Evolutionary conservation across 1,140 invertebrate genomes (phyloP), one percentile per base, ranked within the genome.

Genomic region (Sarcophaga peregrina): DNA sequence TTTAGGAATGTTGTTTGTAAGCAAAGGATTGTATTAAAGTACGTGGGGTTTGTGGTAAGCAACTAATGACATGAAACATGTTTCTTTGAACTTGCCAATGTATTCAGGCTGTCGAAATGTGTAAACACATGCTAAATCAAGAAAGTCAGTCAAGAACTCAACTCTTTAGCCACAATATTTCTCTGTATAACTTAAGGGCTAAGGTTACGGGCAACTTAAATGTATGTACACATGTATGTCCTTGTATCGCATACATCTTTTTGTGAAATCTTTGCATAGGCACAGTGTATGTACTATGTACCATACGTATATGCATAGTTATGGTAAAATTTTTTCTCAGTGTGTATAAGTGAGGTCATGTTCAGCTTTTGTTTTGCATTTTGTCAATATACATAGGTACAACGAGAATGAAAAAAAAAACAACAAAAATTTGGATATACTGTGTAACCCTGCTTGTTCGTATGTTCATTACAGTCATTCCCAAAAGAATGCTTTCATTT

Each of bases 81-180:
- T 76, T 76, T 48, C 74, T 76, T 76, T 76, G 74, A 76, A 76
- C 74, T 75, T 76, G 74, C 46, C 74, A 76, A 76, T 76, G 74
- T 76, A 48, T 76, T 76, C 46, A 76, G 74, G 74, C 74, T 76
- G 46, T 76, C n/a, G n/a, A 47, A n/a, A 76, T 2, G 46, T 45
- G 45, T 15, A 74, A 45, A 37, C 73, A 62, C 58, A 37, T 25
- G 11, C 20, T n/a, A 37, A 37, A 68, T 10, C 62, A 68, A 68
- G 5, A n/a, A 17, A 68, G 62, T 68, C 62, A 68, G 62, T 20
- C 62, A 20, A 20, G 8, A 68, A n/a, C 62, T 20, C 13, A 58
- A 58, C 62, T 68, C 3, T 68, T 25, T 9, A 48, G 13, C 74
- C 45, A 47, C n/a, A 48, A 76, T 10, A 46, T 46, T 46, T 37